Percentiles rank a stretch among this genome's conserved stretches.
Evolutionary conservation across 2,888 invertebrate genomes (phyloP).

Genomic region (Meandrusa payeni): DNA sequence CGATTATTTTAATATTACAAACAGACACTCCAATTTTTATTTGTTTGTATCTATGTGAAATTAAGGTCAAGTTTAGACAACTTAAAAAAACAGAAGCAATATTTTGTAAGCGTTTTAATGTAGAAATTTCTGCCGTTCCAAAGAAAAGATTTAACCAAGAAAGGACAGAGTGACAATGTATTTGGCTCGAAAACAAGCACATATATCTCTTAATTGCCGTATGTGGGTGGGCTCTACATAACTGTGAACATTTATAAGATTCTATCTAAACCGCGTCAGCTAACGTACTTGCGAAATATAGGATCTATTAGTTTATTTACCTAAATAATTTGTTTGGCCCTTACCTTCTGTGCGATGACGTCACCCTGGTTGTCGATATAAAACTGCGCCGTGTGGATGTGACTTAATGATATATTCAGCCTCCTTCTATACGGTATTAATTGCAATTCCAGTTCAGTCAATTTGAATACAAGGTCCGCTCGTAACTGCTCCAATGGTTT

Average conservation of each 20-base stretch:
- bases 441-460: slow-evolving; percentile 88
- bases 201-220: slow-evolving; percentile 17
- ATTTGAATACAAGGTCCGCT: slow-evolving; percentile 87
- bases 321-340: background rate
- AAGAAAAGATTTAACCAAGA: slow-evolving; percentile 13
- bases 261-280: slow-evolving; percentile 14
- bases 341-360: slow-evolving; percentile 85
- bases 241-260: slow-evolving; percentile 21
- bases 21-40: no score
- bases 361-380: slow-evolving; percentile 87
- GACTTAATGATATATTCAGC: slow-evolving; percentile 86
- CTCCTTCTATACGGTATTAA: slow-evolving; percentile 86
- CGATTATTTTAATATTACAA: no score
- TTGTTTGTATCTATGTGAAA: no score
- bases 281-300: slow-evolving; percentile 17
- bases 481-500: slow-evolving; percentile 85
- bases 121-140: no score
- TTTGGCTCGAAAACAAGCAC: slow-evolving; percentile 22
- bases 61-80: no score
- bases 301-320: no score
- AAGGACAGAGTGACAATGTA: slow-evolving; percentile 15
- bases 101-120: no score
- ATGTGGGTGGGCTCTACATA: slow-evolving; percentile 20
- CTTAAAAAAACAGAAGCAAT: no score
- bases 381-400: slow-evolving; percentile 88